Conservation (phyloP, 2,797 vertebrate genomes). For the Tragelaphus eurycerus region DNA sequence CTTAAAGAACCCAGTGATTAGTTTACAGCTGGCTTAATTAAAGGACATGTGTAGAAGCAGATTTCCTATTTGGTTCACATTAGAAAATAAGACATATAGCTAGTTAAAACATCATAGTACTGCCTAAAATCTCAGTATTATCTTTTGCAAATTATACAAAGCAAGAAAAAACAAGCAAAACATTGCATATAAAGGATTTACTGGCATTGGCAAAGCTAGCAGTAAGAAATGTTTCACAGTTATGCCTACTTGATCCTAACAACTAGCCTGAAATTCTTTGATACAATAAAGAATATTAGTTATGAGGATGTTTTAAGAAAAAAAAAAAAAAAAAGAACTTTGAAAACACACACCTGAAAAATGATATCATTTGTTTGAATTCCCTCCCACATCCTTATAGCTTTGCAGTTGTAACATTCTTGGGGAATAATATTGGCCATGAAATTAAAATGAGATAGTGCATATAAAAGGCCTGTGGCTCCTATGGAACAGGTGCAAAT, state of each 20-base stretch:
- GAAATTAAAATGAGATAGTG: not conserved
- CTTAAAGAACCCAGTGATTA: not conserved
- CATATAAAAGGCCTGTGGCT: not conserved
- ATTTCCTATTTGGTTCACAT: not conserved
- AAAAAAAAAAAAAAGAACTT: not conserved
- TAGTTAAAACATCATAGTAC: not conserved
- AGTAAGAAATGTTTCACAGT: not conserved
- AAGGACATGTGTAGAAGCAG: not conserved
- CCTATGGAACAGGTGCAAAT: not conserved
- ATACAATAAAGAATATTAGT: not conserved
- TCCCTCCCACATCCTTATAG: not conserved
- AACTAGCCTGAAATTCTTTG: not conserved
- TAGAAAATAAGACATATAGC: not conserved
- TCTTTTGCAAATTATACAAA: not conserved
- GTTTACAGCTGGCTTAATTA: conserved; percentile 41
- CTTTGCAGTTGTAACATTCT: not conserved
- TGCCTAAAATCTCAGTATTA: not conserved
- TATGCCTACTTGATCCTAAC: not conserved
- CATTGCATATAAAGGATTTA: not conserved
- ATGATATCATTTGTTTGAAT: not conserved
- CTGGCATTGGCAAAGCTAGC: not conserved
- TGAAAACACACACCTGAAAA: not conserved
- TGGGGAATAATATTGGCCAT: not conserved
- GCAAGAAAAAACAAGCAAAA: not conserved
- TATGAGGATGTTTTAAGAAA: not conserved